Evolutionary conservation across 2,797 vertebrate genomes (phyloP).

Genomic region (Iguana delicatissima): DNA sequence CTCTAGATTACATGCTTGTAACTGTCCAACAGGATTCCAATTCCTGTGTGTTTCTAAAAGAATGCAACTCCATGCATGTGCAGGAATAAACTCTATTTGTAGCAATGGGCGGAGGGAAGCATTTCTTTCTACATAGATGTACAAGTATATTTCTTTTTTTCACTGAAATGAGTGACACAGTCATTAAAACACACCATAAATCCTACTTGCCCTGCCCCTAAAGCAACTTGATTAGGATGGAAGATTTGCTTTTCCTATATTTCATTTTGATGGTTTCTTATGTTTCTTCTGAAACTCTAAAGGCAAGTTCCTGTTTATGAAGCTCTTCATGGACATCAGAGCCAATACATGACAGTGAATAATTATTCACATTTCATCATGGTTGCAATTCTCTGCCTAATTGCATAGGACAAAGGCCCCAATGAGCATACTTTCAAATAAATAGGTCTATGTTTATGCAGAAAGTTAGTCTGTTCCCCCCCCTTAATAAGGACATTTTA

Average conservation of each 20-base stretch:
- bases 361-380: background rate
- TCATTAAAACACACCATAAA: background rate
- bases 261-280: background rate
- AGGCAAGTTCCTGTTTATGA: background rate
- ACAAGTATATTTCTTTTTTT: background rate
- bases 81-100: background rate
- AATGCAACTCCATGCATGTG: background rate
- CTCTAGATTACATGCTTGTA: too few relatives aligned
- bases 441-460: background rate
- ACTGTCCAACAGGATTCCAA: too few relatives aligned
- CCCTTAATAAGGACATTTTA: background rate
- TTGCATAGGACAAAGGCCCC: background rate
- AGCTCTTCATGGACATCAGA: background rate
- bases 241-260: background rate
- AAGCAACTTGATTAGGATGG: background rate
- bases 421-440: background rate
- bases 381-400: background rate
- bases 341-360: background rate
- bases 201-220: background rate
- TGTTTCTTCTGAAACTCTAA: background rate
- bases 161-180: background rate
- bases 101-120: too few relatives aligned
- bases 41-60: background rate
- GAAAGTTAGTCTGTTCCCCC: background rate
- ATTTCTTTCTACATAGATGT: background rate